Conservation (phyloP, 1,140 invertebrate species). For the Drosophila murphyi region DNA sequence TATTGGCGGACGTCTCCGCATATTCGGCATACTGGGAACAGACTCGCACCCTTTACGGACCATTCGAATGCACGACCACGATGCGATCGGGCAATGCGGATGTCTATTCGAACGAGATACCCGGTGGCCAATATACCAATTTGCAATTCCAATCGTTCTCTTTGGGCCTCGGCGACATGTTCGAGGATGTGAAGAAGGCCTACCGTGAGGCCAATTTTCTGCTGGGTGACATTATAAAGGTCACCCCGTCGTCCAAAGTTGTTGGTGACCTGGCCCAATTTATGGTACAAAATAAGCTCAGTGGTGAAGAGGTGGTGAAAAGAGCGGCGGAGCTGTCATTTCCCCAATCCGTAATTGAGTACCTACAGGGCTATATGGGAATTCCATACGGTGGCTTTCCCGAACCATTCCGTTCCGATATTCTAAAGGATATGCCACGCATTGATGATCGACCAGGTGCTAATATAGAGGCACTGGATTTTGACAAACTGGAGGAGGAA, state of each 20-base stretch:
- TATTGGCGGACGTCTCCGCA: constrained; percentile 93
- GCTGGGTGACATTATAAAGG: constrained; percentile 99
- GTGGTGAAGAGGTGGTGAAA: constrained; percentile 92
- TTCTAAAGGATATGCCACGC: constrained; percentile 95
- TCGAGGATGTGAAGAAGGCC: constrained; percentile 98
- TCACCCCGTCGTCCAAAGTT: constrained; percentile 99
- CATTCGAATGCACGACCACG: constrained; percentile 98
- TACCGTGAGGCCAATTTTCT: constrained; percentile 98
- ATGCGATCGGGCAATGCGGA: constrained; percentile 99
- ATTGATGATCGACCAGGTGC: constrained; percentile 96
- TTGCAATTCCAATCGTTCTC: constrained; percentile 99
- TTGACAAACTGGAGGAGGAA: constrained; percentile 91
- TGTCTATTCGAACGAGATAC: constrained; percentile 99
- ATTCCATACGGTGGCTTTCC: constrained; percentile 98
- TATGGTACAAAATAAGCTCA: constrained; percentile 99
- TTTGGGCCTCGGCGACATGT: constrained; percentile 98
- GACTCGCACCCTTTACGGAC: constrained; percentile 97
- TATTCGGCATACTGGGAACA: constrained; percentile 99
- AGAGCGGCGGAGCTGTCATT: constrained; percentile 98
- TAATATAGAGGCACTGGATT: constrained; percentile 93
- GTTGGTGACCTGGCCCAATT: constrained; percentile 99
- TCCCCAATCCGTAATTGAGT: constrained; percentile 99
- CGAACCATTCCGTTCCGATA: constrained; percentile 95
- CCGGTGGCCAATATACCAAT: constrained; percentile 99
- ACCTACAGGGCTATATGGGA: constrained; percentile 98